Percentiles rank a stretch among this genome's conserved stretches.
Conservation (phyloP, 1,140 invertebrate genomes). For the Cydia amplana region DNA sequence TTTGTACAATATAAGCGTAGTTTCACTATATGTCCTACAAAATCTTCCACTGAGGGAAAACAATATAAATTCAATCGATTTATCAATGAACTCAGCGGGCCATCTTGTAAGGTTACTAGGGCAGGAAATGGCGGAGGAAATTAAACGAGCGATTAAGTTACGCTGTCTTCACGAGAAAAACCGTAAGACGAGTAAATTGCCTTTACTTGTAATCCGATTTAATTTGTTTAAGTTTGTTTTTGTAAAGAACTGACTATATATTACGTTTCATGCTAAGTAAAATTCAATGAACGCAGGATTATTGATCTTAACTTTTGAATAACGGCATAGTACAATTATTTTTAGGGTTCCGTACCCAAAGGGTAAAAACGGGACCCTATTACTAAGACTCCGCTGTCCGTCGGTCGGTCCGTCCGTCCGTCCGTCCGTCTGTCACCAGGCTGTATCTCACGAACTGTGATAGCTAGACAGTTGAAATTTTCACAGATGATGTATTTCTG, state of each 20-base stretch:
- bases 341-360: too few species aligned
- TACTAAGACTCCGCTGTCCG: too few species aligned
- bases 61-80: neutral
- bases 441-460: too few species aligned
- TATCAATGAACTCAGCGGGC: neutral
- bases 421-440: too few species aligned
- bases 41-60: too few species aligned
- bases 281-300: neutral
- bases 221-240: conserved; percentile 6
- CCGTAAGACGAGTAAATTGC: conserved; percentile 11
- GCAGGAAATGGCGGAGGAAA: conserved; percentile 31
- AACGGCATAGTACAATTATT: neutral
- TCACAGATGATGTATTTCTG: too few species aligned
- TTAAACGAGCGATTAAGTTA: conserved; percentile 32
- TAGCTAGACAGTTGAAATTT: too few species aligned
- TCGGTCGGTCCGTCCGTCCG: too few species aligned
- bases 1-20: too few species aligned
- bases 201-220: neutral
- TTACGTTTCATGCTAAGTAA: neutral
- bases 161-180: conserved; percentile 29
- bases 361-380: too few species aligned
- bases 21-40: too few species aligned
- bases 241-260: neutral
- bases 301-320: neutral
- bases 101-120: conserved; percentile 26